phyloP scores from a whole-genome alignment of 2,888 invertebrate genomes.

The Meteorus cinctellus region DNA sequence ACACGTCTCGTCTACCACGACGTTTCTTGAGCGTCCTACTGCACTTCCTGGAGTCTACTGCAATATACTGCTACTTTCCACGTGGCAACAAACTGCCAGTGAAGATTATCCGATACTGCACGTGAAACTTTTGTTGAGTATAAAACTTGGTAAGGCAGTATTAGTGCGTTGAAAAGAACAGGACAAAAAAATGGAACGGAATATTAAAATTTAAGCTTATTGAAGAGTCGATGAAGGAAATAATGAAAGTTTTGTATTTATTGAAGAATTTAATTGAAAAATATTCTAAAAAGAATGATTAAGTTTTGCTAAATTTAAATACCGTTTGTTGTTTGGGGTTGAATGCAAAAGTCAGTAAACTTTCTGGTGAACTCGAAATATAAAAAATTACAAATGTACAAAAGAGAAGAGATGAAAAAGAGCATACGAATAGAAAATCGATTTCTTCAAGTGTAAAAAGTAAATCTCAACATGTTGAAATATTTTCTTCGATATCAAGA shows the following conservation, averaged over 20 bases:
- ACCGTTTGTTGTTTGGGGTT: not conserved
- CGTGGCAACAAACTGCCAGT: not conserved
- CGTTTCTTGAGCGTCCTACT: not conserved
- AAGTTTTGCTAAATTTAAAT: not conserved
- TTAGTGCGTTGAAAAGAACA: not conserved
- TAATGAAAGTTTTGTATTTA: not conserved
- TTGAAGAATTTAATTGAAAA: not conserved
- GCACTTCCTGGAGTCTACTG: not conserved
- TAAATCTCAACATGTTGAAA: constrained; percentile 17
- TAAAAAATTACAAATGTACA: not conserved
- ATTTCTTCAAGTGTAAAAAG: not conserved
- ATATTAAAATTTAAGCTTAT: constrained; percentile 15
- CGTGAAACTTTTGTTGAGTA: constrained; percentile 9
- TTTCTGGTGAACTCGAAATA: not conserved
- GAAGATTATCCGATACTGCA: not conserved
- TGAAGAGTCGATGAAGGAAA: constrained; percentile 1
- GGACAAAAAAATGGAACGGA: not conserved
- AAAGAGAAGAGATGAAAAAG: not conserved
- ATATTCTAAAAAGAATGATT: constrained; percentile 1
- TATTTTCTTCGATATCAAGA: not conserved
- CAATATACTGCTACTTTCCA: not conserved
- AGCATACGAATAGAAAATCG: not conserved
- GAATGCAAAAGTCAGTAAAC: not conserved
- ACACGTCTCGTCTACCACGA: not conserved
- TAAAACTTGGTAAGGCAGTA: not conserved